Evolutionary conservation across 2,888 invertebrate genomes (phyloP), one percentile per base, ranked within the genome.

Genomic region (Diarsia mendica): DNA sequence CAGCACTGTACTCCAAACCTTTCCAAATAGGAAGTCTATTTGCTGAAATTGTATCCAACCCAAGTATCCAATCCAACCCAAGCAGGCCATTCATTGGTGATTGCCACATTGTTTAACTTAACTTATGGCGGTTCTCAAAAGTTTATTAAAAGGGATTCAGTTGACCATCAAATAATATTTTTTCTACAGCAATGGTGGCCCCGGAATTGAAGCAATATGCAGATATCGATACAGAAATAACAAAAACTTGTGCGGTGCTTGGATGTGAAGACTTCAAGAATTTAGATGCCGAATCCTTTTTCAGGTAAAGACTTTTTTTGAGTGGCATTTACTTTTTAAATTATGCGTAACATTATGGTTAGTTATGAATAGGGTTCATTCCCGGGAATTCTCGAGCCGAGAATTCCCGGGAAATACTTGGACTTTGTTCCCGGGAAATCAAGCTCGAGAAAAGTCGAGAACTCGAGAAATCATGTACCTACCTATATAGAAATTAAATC

Each of bases 211-310:
- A 96, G 88, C 96, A 95, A 73, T 93, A 90, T 81, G 87, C 92
- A 0, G 96, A 94, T 73, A 88, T 87, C 5, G 88, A 94, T 75
- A 93, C 93, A 61, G 95, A 94, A 85, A 96, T 96, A 55, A 93
- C 95, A 1, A 96, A 95, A 81, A 92, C 94, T 8, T 96, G 96
- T 90, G 96, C 96, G 39, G 96, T 96, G 4, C 86, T 94, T 28
- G 96, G 96, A 28, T 96, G 96, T 88, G 96, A 96, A 48, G 95
- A 96, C 75, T 95, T 92, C 13, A 96, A 96, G 87, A 94, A 93
- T 81, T 87, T 95, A 75, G 93, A 94, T 78, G 89, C 92, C 0
- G 94, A 95, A 53, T 93, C 94, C 73, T 96, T 95, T 86, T 96
- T 95, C 86, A 94, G 95, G 96, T 96, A 90, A 83, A 77, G 15